phyloP scores from a whole-genome alignment of 2,797 vertebrate genomes.

The Acanthurus lineatus region DNA sequence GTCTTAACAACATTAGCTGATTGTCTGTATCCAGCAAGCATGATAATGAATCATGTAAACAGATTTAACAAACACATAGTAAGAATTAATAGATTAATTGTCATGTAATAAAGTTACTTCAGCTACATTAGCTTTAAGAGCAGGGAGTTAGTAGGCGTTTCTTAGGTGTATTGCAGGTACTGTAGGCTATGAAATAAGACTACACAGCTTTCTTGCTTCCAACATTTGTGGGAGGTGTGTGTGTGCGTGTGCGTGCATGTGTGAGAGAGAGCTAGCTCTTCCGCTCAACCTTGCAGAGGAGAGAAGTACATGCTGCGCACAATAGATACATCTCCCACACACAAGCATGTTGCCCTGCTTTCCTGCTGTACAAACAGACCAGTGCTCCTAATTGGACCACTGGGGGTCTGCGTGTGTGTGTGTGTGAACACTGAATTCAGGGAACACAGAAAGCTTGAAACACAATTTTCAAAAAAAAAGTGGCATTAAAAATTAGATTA shows the following conservation, averaged over 20 bases:
- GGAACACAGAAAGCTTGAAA: too few relatives aligned
- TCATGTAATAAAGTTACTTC: neutral
- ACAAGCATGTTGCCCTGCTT: conserved; percentile 38
- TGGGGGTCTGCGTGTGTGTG: conserved; percentile 26
- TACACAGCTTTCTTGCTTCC: conserved; percentile 29
- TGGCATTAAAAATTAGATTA: conserved; percentile 47
- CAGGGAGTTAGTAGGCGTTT: conserved; percentile 35
- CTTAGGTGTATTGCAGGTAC: neutral
- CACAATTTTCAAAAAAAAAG: conserved; percentile 3
- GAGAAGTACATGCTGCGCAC: conserved; percentile 54
- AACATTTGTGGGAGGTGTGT: conserved; percentile 50
- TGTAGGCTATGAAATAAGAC: conserved; percentile 33
- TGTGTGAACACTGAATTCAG: too few relatives aligned
- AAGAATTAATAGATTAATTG: neutral
- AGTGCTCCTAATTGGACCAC: conserved; percentile 55
- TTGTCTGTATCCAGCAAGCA: neutral
- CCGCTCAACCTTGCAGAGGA: conserved; percentile 65
- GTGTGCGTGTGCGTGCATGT: conserved; percentile 17
- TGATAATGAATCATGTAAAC: neutral
- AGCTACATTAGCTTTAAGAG: neutral
- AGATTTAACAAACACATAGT: neutral
- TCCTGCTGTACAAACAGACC: conserved; percentile 46
- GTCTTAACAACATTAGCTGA: too few relatives aligned
- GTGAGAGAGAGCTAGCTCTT: conserved; percentile 32
- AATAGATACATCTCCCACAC: conserved; percentile 68